phyloP scores from a whole-genome alignment of 2,113 vertebrate genomes.

The Merops nubicus region DNA sequence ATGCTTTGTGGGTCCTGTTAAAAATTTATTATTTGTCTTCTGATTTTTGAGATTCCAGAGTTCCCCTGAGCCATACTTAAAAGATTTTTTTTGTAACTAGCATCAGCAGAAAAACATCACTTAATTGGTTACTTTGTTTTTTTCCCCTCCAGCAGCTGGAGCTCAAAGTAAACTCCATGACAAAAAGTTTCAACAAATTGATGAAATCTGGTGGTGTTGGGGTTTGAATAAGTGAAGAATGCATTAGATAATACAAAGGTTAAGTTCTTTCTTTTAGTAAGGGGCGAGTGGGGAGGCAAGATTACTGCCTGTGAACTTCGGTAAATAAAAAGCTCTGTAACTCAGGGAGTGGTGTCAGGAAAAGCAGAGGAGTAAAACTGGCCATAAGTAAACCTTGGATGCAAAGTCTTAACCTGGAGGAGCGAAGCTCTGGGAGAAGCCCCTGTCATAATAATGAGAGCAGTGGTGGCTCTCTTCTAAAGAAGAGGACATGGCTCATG shows the following conservation, averaged over 20 bases:
- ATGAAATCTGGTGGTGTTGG: not conserved
- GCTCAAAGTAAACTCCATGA: not conserved
- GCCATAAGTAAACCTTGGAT: not conserved
- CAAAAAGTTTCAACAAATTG: not conserved
- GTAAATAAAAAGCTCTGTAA: not conserved
- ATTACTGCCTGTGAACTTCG: not conserved
- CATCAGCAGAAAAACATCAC: not conserved
- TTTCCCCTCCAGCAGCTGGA: not conserved
- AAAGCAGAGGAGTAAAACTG: not conserved
- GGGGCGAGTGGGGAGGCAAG: not conserved
- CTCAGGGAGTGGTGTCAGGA: not conserved
- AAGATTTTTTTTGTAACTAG: not conserved
- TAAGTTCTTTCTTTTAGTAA: not conserved
- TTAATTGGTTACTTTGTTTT: not conserved
- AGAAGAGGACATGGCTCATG: not conserved
- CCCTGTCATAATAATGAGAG: not conserved
- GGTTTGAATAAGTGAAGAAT: not conserved
- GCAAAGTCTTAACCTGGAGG: not conserved
- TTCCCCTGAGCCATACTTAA: not conserved
- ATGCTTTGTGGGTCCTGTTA: not conserved
- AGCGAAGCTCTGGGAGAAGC: not conserved
- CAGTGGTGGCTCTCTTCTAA: not conserved
- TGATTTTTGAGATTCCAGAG: not conserved
- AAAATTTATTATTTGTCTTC: not conserved
- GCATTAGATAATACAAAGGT: not conserved